Conservation (phyloP, 92 coral and sea anemone genomes). For the Blastomussa wellsi region DNA sequence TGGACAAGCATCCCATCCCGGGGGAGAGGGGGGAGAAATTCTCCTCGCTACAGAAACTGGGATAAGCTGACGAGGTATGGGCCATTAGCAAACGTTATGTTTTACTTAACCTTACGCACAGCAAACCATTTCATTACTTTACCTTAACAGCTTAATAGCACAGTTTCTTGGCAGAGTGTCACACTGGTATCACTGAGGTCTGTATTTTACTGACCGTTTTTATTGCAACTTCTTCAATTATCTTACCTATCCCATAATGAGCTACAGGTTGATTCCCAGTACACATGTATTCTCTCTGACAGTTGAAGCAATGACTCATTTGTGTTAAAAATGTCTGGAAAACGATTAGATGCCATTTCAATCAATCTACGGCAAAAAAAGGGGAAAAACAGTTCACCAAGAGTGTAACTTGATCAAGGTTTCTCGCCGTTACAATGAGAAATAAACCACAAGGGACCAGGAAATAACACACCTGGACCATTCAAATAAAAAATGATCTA, state of each 20-base stretch:
- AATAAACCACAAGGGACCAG: background rate
- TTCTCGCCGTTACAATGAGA: background rate
- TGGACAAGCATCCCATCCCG: too few species aligned
- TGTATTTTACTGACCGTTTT: too few species aligned
- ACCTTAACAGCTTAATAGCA: background rate
- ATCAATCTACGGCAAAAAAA: constrained; percentile 56
- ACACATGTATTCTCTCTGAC: constrained; percentile 79
- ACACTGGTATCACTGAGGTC: background rate
- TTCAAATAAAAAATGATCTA: background rate
- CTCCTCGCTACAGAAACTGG: too few species aligned
- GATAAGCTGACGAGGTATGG: too few species aligned
- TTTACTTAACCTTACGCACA: background rate
- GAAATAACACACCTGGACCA: background rate
- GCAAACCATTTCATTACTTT: background rate
- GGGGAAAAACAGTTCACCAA: background rate
- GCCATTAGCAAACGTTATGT: background rate
- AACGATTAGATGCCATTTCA: constrained; percentile 85
- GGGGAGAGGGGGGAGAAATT: too few species aligned
- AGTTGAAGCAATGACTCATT: constrained; percentile 63
- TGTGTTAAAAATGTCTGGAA: constrained; percentile 69
- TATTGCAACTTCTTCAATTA: background rate
- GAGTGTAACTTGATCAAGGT: background rate
- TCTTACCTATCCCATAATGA: constrained; percentile 88
- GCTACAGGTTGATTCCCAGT: constrained; percentile 88
- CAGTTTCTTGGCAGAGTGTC: background rate